A percentile compares a stretch with the other conserved stretches of the same genome.
phyloP scores from a whole-genome alignment of 2,797 vertebrate species.

The Liparis tanakae region DNA sequence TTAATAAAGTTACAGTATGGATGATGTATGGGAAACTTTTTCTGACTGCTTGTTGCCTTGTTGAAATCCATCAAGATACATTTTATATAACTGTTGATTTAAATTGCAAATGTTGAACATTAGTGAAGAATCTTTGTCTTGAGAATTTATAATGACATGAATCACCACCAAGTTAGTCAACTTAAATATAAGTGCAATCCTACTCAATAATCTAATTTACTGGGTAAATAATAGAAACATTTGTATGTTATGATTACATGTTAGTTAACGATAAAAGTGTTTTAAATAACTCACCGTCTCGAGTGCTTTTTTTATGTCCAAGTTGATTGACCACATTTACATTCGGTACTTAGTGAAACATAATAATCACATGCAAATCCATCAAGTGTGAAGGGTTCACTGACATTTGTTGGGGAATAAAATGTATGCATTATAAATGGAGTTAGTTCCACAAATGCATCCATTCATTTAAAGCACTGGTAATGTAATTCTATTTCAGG shows the following conservation, averaged over 20 bases:
- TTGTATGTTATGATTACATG: not conserved
- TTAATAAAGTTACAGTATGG: not conserved
- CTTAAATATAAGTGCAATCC: not conserved
- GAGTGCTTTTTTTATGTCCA: not conserved
- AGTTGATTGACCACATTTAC: not conserved
- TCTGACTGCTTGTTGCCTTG: not conserved
- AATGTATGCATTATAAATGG: constrained; percentile 3
- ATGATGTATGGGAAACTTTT: not conserved
- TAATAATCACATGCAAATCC: not conserved
- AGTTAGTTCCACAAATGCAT: constrained; percentile 11
- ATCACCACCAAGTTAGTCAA: not conserved
- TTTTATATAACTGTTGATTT: constrained; percentile 1
- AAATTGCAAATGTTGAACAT: constrained; percentile 2
- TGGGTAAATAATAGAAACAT: not conserved
- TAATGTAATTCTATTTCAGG: too few relatives aligned
- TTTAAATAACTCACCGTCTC: not conserved
- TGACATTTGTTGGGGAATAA: not conserved
- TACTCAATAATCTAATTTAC: not conserved
- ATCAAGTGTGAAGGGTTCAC: too few relatives aligned
- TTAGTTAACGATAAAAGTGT: not conserved
- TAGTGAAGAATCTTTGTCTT: not conserved
- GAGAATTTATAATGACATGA: too few relatives aligned
- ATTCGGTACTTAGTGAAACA: not conserved
- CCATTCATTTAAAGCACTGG: too few relatives aligned
- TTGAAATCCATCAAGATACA: not conserved